These are phyloP conservation scores for Chaetura pelagica DNA, from an alignment of 2,113 vertebrate genomes.

Conservation along the genomic window DNA sequence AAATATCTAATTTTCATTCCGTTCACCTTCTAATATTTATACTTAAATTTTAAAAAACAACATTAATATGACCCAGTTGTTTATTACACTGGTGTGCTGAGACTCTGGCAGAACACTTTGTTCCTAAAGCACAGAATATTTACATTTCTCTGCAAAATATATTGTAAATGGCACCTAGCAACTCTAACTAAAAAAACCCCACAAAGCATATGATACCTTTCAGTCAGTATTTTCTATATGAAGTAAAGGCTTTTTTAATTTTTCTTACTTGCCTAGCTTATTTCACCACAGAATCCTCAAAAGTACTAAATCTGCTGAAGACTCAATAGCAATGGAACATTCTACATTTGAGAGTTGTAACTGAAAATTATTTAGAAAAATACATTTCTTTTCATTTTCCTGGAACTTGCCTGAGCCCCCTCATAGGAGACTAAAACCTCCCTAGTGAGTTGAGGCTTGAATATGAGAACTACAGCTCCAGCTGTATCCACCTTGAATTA, in stretches of 20 bases:
- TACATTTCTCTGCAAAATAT: background rate
- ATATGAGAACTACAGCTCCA: background rate
- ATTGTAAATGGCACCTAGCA: background rate
- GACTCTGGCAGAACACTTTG: background rate
- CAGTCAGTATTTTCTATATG: background rate
- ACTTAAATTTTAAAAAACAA: background rate
- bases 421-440: background rate
- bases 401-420: background rate
- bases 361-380: background rate
- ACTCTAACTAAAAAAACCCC: background rate
- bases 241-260: background rate
- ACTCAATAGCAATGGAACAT: background rate
- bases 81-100: background rate
- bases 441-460: background rate
- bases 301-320: background rate
- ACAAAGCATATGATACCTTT: background rate
- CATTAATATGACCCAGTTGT: background rate
- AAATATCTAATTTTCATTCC: background rate
- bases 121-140: background rate
- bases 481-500: background rate
- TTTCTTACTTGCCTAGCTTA: background rate
- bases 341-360: background rate
- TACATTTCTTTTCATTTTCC: conserved; percentile 7
- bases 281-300: background rate
- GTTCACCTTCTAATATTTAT: background rate